phyloP scores from a whole-genome alignment of 2,888 invertebrate species.

The Drosophila meridionalis region DNA sequence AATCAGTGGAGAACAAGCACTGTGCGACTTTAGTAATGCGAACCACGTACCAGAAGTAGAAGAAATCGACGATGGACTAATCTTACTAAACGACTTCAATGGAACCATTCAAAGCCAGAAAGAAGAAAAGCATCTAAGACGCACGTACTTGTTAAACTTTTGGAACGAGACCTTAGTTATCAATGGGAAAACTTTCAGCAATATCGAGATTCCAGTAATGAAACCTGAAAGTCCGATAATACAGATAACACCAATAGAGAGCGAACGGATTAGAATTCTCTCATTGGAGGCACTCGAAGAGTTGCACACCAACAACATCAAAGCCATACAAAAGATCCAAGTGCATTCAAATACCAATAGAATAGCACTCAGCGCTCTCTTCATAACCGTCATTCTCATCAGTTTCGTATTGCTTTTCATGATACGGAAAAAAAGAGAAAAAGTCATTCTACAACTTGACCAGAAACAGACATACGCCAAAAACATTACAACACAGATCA shows the following conservation, averaged over 20 bases:
- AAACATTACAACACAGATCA: too few relatives aligned
- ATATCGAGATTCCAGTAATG: background rate
- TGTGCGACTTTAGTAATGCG: conserved; percentile 3
- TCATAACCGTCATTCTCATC: background rate
- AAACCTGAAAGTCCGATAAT: background rate
- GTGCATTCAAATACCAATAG: background rate
- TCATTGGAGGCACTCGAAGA: background rate
- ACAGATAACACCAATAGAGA: background rate
- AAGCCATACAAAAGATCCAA: background rate
- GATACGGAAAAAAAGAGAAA: background rate
- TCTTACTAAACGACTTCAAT: background rate
- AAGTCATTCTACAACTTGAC: too few relatives aligned
- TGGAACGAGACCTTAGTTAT: background rate
- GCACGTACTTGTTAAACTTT: background rate
- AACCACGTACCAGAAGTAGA: background rate
- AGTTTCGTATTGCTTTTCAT: background rate
- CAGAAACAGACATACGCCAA: too few relatives aligned
- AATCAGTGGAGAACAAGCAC: background rate
- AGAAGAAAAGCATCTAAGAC: background rate
- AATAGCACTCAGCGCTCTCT: background rate
- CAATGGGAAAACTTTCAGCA: background rate
- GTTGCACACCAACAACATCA: background rate
- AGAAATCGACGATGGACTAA: background rate
- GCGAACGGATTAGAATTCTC: background rate
- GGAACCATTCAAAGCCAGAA: background rate